Percentiles rank a stretch among this genome's conserved stretches.
Conservation (phyloP, 2,113 vertebrate species). For the Herpailurus yagouaroundi region DNA sequence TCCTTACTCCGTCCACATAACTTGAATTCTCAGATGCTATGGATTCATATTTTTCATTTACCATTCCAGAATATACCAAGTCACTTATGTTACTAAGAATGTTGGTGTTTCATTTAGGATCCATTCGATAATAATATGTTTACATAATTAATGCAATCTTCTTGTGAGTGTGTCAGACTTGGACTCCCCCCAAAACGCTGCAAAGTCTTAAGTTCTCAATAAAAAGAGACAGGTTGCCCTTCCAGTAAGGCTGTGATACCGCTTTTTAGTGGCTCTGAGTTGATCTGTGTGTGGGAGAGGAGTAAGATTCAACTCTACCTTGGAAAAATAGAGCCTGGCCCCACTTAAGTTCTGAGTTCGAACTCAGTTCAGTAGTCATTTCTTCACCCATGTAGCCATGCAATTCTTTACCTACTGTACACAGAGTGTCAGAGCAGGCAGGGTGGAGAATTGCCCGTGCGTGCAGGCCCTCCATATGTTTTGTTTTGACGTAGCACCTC, state of each 20-base stretch:
- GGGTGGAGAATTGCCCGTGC: background rate
- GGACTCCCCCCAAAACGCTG: background rate
- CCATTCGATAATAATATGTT: background rate
- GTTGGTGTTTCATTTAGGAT: background rate
- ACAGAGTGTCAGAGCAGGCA: background rate
- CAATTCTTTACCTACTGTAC: background rate
- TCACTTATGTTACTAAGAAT: background rate
- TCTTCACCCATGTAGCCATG: background rate
- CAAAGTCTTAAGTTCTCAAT: background rate
- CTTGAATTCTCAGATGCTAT: background rate
- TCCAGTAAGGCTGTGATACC: background rate
- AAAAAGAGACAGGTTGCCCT: background rate
- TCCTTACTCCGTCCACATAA: background rate
- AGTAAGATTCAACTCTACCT: background rate
- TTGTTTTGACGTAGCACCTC: conserved; percentile 24
- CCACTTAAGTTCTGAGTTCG: background rate
- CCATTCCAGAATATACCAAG: background rate
- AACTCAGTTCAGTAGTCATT: background rate
- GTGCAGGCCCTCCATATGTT: background rate
- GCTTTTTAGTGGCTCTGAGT: background rate
- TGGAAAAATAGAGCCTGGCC: background rate
- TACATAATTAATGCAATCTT: background rate
- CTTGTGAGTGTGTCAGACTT: background rate
- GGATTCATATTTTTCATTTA: background rate
- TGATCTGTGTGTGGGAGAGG: background rate